phyloP scores from a whole-genome alignment of 2,797 vertebrate genomes.

The Mormyrops boulengeri region DNA sequence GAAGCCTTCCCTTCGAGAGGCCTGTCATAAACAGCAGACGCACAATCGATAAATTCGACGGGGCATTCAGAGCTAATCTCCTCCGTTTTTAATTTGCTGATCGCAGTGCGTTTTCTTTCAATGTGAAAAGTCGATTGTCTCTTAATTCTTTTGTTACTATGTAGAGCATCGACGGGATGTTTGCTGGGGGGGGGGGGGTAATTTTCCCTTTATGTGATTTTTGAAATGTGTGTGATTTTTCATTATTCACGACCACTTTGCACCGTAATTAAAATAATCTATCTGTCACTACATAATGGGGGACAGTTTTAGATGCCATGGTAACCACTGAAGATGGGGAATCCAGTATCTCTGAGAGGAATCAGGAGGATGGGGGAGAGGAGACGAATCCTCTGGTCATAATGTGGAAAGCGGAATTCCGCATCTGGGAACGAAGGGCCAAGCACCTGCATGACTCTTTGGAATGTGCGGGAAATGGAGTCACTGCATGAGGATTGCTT shows the following conservation, averaged over 20 bases:
- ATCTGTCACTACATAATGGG: neutral
- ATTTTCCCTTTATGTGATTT: neutral
- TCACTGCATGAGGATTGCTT: neutral
- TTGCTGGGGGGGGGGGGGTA: neutral
- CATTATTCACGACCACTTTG: neutral
- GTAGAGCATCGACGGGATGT: neutral
- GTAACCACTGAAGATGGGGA: neutral
- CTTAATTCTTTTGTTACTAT: neutral
- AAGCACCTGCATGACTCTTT: neutral
- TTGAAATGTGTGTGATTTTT: neutral
- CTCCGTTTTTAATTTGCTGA: neutral
- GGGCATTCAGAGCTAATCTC: slow-evolving; percentile 18
- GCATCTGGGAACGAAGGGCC: neutral
- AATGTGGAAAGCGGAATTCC: neutral
- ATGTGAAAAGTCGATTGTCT: neutral
- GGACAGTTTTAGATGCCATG: neutral
- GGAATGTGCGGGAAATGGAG: neutral
- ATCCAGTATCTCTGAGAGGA: neutral
- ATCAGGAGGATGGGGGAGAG: neutral
- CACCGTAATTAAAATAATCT: neutral
- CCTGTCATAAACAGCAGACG: slow-evolving; percentile 40
- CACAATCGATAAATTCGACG: slow-evolving; percentile 23
- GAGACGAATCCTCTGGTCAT: neutral
- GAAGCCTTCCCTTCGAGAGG: slow-evolving; percentile 26
- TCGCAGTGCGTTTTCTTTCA: neutral